Conservation (phyloP, 2,797 vertebrate genomes). For the Sitta carolinensis region DNA sequence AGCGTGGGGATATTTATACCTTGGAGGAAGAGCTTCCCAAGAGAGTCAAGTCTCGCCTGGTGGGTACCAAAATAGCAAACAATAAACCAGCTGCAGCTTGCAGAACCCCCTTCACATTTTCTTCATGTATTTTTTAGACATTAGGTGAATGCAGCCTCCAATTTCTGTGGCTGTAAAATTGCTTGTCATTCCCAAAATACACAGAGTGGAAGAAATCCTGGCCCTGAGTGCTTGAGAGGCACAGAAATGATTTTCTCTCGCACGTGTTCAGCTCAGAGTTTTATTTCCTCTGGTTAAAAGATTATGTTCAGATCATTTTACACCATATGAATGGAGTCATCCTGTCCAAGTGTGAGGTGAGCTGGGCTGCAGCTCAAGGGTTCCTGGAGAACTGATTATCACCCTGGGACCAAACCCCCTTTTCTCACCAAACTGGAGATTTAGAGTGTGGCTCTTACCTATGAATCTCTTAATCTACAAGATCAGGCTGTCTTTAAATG, state of each 20-base stretch:
- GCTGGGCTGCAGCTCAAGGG: background rate
- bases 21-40: slow-evolving; percentile 93
- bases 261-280: background rate
- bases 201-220: background rate
- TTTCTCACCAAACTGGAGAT: background rate
- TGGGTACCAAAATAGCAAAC: slow-evolving; percentile 66
- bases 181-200: background rate
- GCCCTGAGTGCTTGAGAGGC: background rate
- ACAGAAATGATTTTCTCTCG: background rate
- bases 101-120: background rate
- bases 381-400: background rate
- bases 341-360: background rate
- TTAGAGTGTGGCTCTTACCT: background rate
- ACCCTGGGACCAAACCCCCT: background rate
- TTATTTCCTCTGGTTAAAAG: background rate
- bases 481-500: background rate
- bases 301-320: background rate
- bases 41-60: slow-evolving; percentile 91
- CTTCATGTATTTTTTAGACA: background rate
- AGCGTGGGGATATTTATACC: slow-evolving; percentile 89
- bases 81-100: background rate
- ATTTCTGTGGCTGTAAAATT: background rate
- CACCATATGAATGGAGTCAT: background rate
- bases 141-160: background rate
- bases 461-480: background rate